Conservation (phyloP, 2,797 vertebrate species). For the Brachyalestes nurse region DNA sequence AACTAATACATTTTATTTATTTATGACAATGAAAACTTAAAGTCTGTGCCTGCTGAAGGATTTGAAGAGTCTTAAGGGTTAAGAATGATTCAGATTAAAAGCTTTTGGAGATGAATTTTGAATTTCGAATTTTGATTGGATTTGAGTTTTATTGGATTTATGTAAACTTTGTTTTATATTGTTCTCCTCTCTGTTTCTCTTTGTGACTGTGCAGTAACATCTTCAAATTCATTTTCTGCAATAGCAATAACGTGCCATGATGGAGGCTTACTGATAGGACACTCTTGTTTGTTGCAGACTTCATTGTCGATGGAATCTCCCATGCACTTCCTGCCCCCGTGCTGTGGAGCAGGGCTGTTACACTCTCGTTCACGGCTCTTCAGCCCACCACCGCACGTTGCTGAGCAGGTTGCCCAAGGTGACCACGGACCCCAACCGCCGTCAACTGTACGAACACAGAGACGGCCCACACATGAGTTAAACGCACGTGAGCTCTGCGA, state of each 20-base stretch:
- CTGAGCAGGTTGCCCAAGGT: slow-evolving; percentile 88
- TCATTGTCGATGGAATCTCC: slow-evolving; percentile 86
- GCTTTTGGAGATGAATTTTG: background rate
- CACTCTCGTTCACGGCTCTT: slow-evolving; percentile 85
- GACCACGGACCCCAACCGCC: slow-evolving; percentile 94
- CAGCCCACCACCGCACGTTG: slow-evolving; percentile 91
- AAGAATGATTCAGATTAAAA: no score
- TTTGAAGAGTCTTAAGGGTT: no score
- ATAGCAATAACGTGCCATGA: background rate
- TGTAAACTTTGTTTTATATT: no score
- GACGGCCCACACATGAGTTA: background rate
- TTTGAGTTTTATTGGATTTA: no score
- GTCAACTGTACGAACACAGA: slow-evolving; percentile 77
- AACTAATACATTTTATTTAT: background rate
- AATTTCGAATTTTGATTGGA: no score
- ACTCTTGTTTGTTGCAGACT: slow-evolving; percentile 86
- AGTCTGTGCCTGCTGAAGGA: no score
- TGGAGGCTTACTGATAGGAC: slow-evolving; percentile 84
- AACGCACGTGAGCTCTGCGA: background rate
- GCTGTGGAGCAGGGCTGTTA: slow-evolving; percentile 85
- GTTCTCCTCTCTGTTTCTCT: no score
- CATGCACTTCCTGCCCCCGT: slow-evolving; percentile 86
- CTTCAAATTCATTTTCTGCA: background rate
- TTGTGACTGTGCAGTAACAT: no score
- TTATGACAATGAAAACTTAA: no score